Evolutionary conservation across 2,888 invertebrate genomes (phyloP).

Genomic region (Clostera curtula): DNA sequence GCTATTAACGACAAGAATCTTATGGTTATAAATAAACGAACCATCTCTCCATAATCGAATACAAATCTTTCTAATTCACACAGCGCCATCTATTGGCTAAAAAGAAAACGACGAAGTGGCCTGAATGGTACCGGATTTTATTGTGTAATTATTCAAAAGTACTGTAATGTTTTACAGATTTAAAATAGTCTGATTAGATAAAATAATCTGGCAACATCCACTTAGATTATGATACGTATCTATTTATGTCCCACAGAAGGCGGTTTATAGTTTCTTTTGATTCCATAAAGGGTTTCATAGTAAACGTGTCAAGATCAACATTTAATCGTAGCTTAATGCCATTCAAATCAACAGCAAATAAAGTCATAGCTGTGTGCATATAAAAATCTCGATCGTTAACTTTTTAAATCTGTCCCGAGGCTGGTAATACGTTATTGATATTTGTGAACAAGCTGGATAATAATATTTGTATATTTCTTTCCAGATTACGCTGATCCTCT

Average conservation of each 20-base stretch:
- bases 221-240: too few relatives aligned
- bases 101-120: not conserved
- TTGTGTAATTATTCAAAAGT: too few relatives aligned
- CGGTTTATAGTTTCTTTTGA: too few relatives aligned
- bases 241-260: too few relatives aligned
- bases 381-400: slow-evolving; percentile 54
- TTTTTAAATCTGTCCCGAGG: slow-evolving; percentile 66
- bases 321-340: slow-evolving; percentile 1
- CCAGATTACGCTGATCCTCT: slow-evolving; percentile 42
- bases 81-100: slow-evolving; percentile 4
- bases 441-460: slow-evolving; percentile 71
- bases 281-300: not conserved
- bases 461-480: slow-evolving; percentile 65
- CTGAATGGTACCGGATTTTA: too few relatives aligned
- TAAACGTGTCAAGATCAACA: not conserved
- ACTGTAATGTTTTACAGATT: too few relatives aligned
- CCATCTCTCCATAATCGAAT: too few relatives aligned
- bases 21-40: too few relatives aligned
- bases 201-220: too few relatives aligned
- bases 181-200: too few relatives aligned
- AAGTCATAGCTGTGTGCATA: slow-evolving; percentile 34
- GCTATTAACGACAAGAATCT: too few relatives aligned
- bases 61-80: not conserved
- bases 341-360: slow-evolving; percentile 38
- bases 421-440: slow-evolving; percentile 73